These are phyloP conservation scores for Agrotis clavis DNA, from an alignment of 2,888 invertebrate genomes.

Conservation along the genomic window DNA sequence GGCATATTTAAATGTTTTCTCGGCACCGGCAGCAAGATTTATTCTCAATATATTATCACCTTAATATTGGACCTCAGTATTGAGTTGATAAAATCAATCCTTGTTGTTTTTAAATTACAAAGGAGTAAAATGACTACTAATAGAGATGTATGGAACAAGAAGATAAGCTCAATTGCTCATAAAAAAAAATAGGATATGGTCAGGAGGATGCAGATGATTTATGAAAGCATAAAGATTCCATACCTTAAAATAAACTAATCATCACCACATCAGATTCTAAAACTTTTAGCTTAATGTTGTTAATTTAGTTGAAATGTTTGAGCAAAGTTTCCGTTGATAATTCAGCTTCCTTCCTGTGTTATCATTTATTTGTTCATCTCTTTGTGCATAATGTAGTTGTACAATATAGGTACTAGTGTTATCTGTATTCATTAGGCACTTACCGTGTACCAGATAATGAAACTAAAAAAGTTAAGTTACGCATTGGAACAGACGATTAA, in stretches of 20 bases:
- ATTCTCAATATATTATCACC: too few relatives aligned
- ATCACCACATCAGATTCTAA: constrained; percentile 53
- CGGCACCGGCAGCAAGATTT: too few relatives aligned
- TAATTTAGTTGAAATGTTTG: constrained; percentile 65
- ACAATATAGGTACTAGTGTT: constrained; percentile 34
- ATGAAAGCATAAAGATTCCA: neutral
- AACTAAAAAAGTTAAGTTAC: neutral
- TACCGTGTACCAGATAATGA: constrained; percentile 16
- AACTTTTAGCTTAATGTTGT: constrained; percentile 52
- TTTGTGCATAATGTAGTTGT: constrained; percentile 36
- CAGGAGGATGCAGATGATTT: too few relatives aligned
- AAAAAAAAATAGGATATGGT: too few relatives aligned
- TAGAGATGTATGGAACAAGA: too few relatives aligned
- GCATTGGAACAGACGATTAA: too few relatives aligned
- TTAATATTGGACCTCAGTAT: too few relatives aligned
- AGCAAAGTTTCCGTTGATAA: constrained; percentile 84
- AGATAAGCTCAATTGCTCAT: too few relatives aligned
- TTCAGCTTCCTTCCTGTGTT: constrained; percentile 82
- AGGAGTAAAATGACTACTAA: too few relatives aligned
- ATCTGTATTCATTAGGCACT: constrained; percentile 51
- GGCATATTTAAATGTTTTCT: too few relatives aligned
- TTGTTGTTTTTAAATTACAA: too few relatives aligned
- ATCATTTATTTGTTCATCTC: constrained; percentile 55
- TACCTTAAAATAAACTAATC: constrained; percentile 14
- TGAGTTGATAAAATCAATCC: too few relatives aligned